Evolutionary conservation across 1,140 invertebrate species (phyloP), one percentile per base, ranked within the genome.

Genomic region (Drosophila nigrodunni): DNA sequence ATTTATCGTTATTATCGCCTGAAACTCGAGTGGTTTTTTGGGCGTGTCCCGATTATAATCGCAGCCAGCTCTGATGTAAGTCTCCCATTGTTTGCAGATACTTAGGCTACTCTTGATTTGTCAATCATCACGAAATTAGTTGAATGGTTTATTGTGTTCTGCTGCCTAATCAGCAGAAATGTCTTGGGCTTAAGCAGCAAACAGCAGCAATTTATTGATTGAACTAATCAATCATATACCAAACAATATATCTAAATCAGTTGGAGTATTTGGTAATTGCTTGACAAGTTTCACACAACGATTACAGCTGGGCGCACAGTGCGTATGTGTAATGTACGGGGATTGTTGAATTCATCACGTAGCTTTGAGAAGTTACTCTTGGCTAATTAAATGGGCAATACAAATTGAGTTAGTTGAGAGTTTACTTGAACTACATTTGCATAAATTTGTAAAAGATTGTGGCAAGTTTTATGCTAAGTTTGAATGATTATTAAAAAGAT

Each of bases 1-100:
- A 74, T 74, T 74, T 74, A 74, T 74, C 66, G 66, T 70, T 74
- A 74, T 74, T 74, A 74, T 74, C 66, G 72, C 72, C 46, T 18
- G 58, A 8, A 70, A 70, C 72, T 74, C 62, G 67, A 74, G 72
- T 70, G 72, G 57, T 55, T n/a, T 11, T 37, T 70, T 58, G 67
- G 72, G 72, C 72, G 66, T 74, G 72, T 70, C 72, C 66, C 37
- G 71, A 74, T 61, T 61, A 74, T 59, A 55, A 74, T 50, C 30
- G 6, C 25, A 54, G 4, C 43, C 65, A 44, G 47, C 49, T 57
- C 49, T 74, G 72, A 62, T 70, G 67, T 70, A 74, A 70, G 72
- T 11, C 25, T 11, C 25, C 66, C 66, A 74, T 74, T 74, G 72
- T 74, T 74, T 74, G 66, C 67, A 70, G 66, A 70, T 62, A 44